A percentile compares a stretch with the other conserved stretches of the same genome.
phyloP scores from a whole-genome alignment of 2,888 invertebrate genomes.

The Patella pellucida region DNA sequence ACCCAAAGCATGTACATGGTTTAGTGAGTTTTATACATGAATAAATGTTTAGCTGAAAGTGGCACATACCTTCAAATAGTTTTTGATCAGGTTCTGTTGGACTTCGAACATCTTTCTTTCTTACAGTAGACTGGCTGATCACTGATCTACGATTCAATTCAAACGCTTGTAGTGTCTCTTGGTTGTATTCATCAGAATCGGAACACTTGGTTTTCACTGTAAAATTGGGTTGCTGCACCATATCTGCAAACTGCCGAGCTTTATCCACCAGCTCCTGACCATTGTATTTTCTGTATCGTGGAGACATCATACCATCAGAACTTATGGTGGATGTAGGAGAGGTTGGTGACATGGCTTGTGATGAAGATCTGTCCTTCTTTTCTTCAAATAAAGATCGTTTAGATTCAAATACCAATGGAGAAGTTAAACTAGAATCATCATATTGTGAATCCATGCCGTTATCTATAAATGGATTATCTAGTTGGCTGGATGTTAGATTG shows the following conservation, averaged over 20 bases:
- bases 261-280: background rate
- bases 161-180: background rate
- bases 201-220: background rate
- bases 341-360: background rate
- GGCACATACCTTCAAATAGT: too few species aligned
- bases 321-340: background rate
- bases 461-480: background rate
- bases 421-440: background rate
- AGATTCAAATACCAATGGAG: background rate
- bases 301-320: background rate
- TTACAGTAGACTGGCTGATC: background rate
- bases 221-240: background rate
- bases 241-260: slow-evolving; percentile 1
- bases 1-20: too few species aligned
- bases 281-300: background rate
- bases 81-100: background rate
- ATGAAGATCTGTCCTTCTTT: background rate
- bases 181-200: background rate
- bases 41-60: too few species aligned
- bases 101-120: slow-evolving; percentile 7
- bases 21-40: too few species aligned
- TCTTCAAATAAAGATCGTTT: background rate
- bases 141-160: slow-evolving; percentile 1
- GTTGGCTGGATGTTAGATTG: background rate
- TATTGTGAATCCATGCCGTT: background rate